Base-by-base conservation (phyloP, 2,797 vertebrate genomes). In the Characodon lateralis region DNA sequence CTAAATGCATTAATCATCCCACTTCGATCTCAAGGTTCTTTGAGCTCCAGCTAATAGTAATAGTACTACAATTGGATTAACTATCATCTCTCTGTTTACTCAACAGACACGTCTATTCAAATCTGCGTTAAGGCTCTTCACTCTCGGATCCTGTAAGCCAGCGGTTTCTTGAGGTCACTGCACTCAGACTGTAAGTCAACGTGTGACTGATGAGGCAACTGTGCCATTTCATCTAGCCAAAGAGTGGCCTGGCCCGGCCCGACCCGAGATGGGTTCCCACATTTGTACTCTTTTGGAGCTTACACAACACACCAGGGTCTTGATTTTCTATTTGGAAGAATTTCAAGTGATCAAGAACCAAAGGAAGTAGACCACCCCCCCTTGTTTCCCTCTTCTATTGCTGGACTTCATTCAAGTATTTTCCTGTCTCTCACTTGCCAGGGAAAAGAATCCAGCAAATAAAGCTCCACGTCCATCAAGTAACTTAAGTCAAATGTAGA, bases 261-360 rank as follows among this genome's bases (percentile, higher is more conserved):
- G 3, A 4, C 35, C 35, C 3, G 4, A 85, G 69, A 72, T 84
- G 81, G 24, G 18, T 59, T 90, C 84, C 85, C 87, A 91, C 82
- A 72, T 77, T 86, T 24, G 18, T 61, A 18, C 35, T 71, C 46
- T 72, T 79, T 84, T 50, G 61, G 76, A 78, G 72, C 68, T 79
- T 73, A 66, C 71, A 83, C 55, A 79, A 56, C 39, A 72, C 77
- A 79, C 16, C 46, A 55, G 75, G 58, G 59, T 78, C 9, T 50
- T 55, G n/a, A 77, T 78, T 50, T 71, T 75, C 35, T 74, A 41
- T 79, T 69, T 78, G 51, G 77, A 77, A 69, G 8, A 53, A 53
- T 61, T 63, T 90, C 75, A 83, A 82, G 56, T 78, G 71, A 71
- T 76, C 63, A 83, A 76, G 2, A 73, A 72, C 68, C 18, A 72